phyloP scores from a whole-genome alignment of 2,113 vertebrate species.

The Percopsis transmontana region DNA sequence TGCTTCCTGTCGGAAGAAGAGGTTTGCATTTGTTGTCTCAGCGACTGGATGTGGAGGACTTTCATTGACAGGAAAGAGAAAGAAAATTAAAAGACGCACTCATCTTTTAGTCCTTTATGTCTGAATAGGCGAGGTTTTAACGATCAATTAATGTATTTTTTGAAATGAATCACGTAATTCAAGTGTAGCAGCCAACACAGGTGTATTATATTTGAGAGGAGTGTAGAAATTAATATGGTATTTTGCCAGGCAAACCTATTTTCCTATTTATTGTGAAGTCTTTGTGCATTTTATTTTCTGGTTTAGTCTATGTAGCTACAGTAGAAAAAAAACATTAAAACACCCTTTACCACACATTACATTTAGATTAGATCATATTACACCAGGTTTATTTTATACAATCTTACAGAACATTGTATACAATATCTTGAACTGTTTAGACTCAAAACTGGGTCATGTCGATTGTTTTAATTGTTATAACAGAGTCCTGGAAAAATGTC shows the following conservation, averaged over 20 bases:
- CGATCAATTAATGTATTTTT: constrained; percentile 60
- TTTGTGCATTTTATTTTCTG: constrained; percentile 64
- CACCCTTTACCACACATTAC: constrained; percentile 15
- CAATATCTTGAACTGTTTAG: constrained; percentile 36
- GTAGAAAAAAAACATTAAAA: constrained; percentile 49
- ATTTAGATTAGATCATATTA: constrained; percentile 38
- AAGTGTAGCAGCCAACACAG: constrained; percentile 71
- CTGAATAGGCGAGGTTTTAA: constrained; percentile 49
- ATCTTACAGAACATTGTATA: constrained; percentile 21
- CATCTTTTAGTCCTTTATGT: constrained; percentile 62
- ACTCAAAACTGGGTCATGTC: constrained; percentile 12
- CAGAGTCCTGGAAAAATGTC: constrained; percentile 45
- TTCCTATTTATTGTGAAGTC: constrained; percentile 81
- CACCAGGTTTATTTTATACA: constrained; percentile 39
- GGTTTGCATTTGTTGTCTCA: constrained; percentile 34
- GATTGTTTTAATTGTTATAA: constrained; percentile 49
- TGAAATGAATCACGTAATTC: constrained; percentile 62
- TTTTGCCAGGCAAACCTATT: constrained; percentile 70
- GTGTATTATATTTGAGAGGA: constrained; percentile 66
- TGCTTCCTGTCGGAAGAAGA: constrained; percentile 63
- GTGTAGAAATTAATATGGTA: constrained; percentile 54
- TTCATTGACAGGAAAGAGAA: constrained; percentile 36
- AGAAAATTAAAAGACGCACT: constrained; percentile 59
- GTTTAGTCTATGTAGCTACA: constrained; percentile 54
- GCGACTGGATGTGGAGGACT: constrained; percentile 28